A percentile compares a stretch with the other conserved stretches of the same genome.
Evolutionary conservation across 2,113 vertebrate genomes (phyloP).

Genomic region (Vulpes ferrilata): DNA sequence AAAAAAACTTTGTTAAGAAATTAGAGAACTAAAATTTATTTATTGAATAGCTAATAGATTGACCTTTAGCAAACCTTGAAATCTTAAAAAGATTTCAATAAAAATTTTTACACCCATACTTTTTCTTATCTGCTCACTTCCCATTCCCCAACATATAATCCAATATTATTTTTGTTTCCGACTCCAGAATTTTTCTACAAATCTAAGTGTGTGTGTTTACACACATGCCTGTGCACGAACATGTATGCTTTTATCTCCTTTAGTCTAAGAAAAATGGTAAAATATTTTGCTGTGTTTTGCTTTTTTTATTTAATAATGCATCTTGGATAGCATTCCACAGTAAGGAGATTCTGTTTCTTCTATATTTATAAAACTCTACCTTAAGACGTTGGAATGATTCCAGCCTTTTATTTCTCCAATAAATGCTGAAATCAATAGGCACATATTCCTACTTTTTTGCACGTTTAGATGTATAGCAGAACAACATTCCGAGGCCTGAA

Average conservation of each 20-base stretch:
- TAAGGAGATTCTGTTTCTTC: not conserved
- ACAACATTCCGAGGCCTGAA: not conserved
- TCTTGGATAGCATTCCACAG: not conserved
- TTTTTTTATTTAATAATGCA: not conserved
- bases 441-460: not conserved
- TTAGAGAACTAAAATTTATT: not conserved
- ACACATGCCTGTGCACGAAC: accelerated
- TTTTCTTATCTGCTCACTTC: not conserved
- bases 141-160: not conserved
- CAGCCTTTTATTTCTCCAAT: not conserved
- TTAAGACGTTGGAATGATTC: not conserved
- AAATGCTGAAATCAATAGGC: not conserved
- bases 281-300: not conserved
- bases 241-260: not conserved
- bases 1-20: not conserved
- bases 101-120: not conserved
- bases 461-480: not conserved
- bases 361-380: not conserved
- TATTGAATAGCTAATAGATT: not conserved
- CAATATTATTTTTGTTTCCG: not conserved
- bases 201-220: not conserved
- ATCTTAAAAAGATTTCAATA: not conserved
- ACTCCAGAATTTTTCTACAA: not conserved
- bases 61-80: not conserved
- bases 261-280: not conserved